A percentile compares a stretch with the other conserved stretches of the same genome.
Conservation (phyloP, 2,888 invertebrate species). For the Chloromyia formosa region DNA sequence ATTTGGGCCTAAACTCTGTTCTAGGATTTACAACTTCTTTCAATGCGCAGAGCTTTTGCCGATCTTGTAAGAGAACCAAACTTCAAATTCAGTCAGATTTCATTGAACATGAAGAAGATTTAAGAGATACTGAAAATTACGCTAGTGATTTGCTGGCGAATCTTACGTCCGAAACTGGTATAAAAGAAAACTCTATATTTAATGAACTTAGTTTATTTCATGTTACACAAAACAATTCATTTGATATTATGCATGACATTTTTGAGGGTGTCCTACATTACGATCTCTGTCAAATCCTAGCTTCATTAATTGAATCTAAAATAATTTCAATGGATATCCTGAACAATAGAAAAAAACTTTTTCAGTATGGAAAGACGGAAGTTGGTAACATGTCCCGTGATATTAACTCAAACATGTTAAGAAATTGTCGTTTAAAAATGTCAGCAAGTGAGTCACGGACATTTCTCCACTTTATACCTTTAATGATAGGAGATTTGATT, state of each 20-base stretch:
- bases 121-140: conserved; percentile 16
- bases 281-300: conserved; percentile 32
- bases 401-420: conserved; percentile 36
- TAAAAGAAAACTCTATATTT: conserved; percentile 34
- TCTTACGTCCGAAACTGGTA: too few species aligned
- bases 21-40: too few species aligned
- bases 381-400: conserved; percentile 36
- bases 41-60: too few species aligned
- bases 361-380: conserved; percentile 44
- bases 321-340: conserved; percentile 40
- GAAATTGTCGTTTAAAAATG: conserved; percentile 16
- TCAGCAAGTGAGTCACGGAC: too few species aligned
- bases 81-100: neutral
- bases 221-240: conserved; percentile 40
- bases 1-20: too few species aligned
- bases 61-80: conserved; percentile 2
- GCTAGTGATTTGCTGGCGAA: neutral
- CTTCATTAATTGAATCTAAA: conserved; percentile 30
- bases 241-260: conserved; percentile 43
- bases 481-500: conserved; percentile 50
- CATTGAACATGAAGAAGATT: conserved; percentile 12
- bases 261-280: conserved; percentile 46
- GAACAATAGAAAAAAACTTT: conserved; percentile 42
- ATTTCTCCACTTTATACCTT: conserved; percentile 27
- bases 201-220: conserved; percentile 47